Conservation (phyloP, 2,113 vertebrate genomes). For the Neogale vison region DNA sequence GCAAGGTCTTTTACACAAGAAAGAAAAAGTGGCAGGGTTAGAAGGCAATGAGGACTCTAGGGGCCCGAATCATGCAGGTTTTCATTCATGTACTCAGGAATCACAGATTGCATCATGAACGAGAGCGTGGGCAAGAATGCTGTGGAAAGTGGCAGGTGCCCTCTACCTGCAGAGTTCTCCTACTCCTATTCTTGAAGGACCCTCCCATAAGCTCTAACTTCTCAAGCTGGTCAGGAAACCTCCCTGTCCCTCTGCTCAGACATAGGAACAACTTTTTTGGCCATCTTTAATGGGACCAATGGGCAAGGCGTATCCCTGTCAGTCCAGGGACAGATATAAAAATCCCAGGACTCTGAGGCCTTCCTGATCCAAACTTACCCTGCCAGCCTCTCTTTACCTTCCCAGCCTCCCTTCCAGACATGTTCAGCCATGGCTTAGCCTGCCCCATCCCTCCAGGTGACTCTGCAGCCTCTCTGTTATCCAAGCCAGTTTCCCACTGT, state of each 20-base stretch:
- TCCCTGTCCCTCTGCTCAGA: not conserved
- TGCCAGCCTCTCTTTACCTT: not conserved
- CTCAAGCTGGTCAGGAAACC: not conserved
- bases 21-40: not conserved
- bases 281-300: not conserved
- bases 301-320: not conserved
- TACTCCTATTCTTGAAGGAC: not conserved
- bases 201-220: not conserved
- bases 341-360: not conserved
- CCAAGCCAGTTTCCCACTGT: too few relatives aligned
- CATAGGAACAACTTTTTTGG: not conserved
- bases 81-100: not conserved
- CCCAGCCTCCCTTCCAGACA: not conserved
- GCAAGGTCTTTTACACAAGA: not conserved
- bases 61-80: accelerated
- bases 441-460: not conserved
- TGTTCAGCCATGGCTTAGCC: not conserved
- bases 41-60: not conserved
- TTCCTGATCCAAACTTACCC: not conserved
- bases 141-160: not conserved
- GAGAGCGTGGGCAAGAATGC: not conserved
- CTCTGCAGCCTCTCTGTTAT: not conserved
- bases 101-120: too few relatives aligned
- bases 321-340: not conserved
- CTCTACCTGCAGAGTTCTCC: not conserved